phyloP scores from a whole-genome alignment of 2,797 vertebrate genomes.

The Myotis planiceps region DNA sequence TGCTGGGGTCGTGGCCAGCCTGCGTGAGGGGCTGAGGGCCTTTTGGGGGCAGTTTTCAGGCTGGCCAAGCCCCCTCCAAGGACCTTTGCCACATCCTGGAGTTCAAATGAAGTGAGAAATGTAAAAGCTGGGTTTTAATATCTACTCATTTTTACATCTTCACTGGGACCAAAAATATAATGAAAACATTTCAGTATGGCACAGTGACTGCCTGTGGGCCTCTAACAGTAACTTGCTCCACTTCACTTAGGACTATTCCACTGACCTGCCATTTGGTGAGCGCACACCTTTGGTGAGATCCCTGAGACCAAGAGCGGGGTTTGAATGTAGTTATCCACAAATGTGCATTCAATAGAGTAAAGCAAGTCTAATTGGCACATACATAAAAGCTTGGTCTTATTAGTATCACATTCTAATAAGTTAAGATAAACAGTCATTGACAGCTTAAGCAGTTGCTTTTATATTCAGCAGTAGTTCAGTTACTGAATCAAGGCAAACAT shows the following conservation, averaged over 20 bases:
- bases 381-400: not conserved
- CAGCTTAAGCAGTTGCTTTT: not conserved
- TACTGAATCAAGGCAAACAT: not conserved
- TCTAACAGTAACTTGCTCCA: not conserved
- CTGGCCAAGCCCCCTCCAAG: not conserved
- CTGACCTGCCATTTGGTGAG: not conserved
- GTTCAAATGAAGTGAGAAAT: not conserved
- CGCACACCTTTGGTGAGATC: not conserved
- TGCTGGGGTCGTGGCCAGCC: too few species aligned
- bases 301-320: not conserved
- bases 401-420: not conserved
- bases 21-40: too few species aligned
- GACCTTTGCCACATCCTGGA: not conserved
- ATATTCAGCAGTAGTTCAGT: not conserved
- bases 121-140: not conserved
- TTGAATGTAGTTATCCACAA: not conserved
- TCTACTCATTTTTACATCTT: not conserved
- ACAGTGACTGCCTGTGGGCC: not conserved
- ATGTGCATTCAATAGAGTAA: not conserved
- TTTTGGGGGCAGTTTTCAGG: too few species aligned
- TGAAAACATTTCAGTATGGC: not conserved
- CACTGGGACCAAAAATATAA: not conserved
- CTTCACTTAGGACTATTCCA: not conserved
- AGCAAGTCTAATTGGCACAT: not conserved
- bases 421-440: not conserved